Percentiles rank a stretch among this genome's conserved stretches.
phyloP scores from a whole-genome alignment of 2,797 vertebrate genomes.

The Microhierax caerulescens region DNA sequence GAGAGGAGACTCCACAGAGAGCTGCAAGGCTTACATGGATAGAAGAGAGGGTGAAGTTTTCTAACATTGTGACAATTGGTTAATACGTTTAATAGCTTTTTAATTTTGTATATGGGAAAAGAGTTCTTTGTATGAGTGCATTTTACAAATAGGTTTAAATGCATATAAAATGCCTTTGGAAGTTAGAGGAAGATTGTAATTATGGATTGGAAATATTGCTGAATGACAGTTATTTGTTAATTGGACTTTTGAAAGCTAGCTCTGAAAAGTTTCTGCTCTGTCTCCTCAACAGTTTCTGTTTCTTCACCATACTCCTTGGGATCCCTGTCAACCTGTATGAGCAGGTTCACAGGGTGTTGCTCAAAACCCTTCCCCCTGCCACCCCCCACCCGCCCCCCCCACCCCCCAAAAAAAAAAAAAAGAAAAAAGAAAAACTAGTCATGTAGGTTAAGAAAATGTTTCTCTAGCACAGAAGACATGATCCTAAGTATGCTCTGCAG shows the following conservation, averaged over 20 bases:
- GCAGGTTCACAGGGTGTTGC: background rate
- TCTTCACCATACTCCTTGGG: background rate
- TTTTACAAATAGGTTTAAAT: background rate
- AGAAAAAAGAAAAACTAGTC: background rate
- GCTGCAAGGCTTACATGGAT: background rate
- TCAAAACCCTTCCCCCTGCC: background rate
- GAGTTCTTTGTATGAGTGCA: background rate
- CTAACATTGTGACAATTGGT: background rate
- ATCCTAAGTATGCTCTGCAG: background rate
- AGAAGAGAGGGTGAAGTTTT: background rate
- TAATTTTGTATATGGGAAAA: background rate
- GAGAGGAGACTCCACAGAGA: background rate
- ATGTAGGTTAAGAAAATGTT: constrained; percentile 7
- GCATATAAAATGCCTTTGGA: constrained; percentile 12
- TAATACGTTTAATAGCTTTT: background rate
- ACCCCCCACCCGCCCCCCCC: no score
- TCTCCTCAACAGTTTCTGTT: background rate
- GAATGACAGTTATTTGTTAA: background rate
- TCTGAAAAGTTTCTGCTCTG: background rate
- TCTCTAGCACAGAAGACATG: background rate
- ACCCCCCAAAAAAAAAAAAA: background rate
- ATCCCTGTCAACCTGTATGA: background rate
- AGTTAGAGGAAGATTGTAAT: constrained; percentile 7
- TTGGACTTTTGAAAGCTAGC: background rate
- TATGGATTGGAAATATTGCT: background rate